Evolutionary conservation across 2,113 vertebrate species (phyloP).

Genomic region (Pimephales promelas): DNA sequence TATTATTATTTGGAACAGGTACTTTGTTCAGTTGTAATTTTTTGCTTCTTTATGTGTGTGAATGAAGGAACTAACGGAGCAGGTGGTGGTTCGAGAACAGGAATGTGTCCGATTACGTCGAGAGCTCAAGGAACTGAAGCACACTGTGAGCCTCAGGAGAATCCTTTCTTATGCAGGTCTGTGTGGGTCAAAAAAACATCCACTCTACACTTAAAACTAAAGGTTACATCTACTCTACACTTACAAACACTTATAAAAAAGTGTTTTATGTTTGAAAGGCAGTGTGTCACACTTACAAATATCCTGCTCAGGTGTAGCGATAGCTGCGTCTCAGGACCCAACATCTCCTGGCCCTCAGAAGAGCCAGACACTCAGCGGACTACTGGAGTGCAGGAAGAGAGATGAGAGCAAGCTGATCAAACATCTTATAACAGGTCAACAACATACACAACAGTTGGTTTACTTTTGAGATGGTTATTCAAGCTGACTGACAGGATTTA

Average conservation of each 20-base stretch:
- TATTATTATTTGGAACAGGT: not conserved
- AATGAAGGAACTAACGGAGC: constrained; percentile 70
- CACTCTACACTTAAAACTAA: not conserved
- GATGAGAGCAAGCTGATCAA: constrained; percentile 78
- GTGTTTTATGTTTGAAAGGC: too few species aligned
- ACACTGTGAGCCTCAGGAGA: constrained; percentile 66
- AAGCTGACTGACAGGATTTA: not conserved
- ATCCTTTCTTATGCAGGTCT: constrained; percentile 66
- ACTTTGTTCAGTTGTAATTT: not conserved
- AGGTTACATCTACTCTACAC: not conserved
- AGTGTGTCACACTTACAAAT: too few species aligned
- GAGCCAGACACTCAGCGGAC: constrained; percentile 60
- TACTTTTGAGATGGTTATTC: not conserved
- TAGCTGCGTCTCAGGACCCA: constrained; percentile 42
- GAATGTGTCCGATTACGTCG: constrained; percentile 70
- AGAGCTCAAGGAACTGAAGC: constrained; percentile 71
- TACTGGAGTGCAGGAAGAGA: constrained; percentile 76
- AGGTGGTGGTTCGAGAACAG: constrained; percentile 72
- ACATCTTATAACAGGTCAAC: constrained; percentile 80
- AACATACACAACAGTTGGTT: not conserved
- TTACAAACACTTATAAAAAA: not conserved
- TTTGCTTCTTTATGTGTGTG: constrained; percentile 23
- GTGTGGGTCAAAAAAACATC: not conserved
- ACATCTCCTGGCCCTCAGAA: not conserved
- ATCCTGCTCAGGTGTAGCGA: constrained; percentile 40